Evolutionary conservation across 2,113 vertebrate species (phyloP).

Genomic region (Oostethus manadensis): DNA sequence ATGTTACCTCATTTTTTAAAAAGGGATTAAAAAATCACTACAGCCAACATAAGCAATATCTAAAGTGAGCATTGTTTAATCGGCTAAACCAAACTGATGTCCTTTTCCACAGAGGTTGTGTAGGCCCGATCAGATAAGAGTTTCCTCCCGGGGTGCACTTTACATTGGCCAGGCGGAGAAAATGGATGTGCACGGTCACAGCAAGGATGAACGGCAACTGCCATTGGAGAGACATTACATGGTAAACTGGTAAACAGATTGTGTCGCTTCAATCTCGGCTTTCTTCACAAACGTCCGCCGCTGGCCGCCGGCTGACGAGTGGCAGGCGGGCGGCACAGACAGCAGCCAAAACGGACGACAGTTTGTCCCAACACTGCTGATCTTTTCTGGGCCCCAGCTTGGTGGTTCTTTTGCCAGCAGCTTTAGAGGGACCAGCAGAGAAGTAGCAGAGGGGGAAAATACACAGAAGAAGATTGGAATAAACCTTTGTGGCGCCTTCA

Average conservation of each 20-base stretch:
- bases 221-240: conserved; percentile 29
- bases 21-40: no score
- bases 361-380: no score
- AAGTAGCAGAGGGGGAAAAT: no score
- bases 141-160: background rate
- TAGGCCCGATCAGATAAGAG: background rate
- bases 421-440: no score
- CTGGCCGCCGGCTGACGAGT: conserved; percentile 5
- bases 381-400: no score
- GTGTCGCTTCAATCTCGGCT: conserved; percentile 17
- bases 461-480: no score
- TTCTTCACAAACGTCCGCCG: background rate
- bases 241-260: conserved; percentile 36
- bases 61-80: background rate
- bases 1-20: no score
- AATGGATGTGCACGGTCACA: conserved; percentile 7
- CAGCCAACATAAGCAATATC: background rate
- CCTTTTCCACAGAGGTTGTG: background rate
- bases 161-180: conserved; percentile 17
- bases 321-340: conserved; percentile 19
- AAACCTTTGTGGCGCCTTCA: no score
- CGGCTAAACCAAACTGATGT: background rate
- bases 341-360: background rate
- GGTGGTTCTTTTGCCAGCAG: no score
- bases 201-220: conserved; percentile 11